Base-by-base conservation (phyloP, 2,113 vertebrate genomes). In the Platysteira castanea region DNA sequence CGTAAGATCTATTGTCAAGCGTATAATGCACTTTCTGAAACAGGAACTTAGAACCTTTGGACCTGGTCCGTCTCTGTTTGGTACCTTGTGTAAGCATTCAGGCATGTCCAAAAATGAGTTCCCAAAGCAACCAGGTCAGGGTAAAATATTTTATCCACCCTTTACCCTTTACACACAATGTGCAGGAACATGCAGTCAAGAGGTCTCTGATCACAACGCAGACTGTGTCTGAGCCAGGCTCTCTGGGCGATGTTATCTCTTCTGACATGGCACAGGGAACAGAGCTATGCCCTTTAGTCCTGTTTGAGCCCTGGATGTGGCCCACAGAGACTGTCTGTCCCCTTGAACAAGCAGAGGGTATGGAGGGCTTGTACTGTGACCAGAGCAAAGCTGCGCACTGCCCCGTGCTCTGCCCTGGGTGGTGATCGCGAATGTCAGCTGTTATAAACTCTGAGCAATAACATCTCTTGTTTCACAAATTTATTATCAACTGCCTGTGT, bases 371-470 rank as follows among this genome's bases (percentile, higher is more conserved):
- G 90, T 68, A 42, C 92, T 75, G 79, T 87, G 92, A 92, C 74
- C 10, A 0, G 39, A 78, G 74, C 52, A 80, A 70, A 87, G 64
- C 69, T 23, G 9, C 33, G 22, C 78, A 56, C 78, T 91, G 88
- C 67, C 92, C 90, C 2, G 13, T 60, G 93, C 84, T 89, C 70
- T 95, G 79, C 68, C 60, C 92, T 90, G 79, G 88, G 90, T 94
- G 95, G 70, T 95, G 85, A 95, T 94, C 84, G 65, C n/a, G 37
- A 92, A 89, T 93, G 94, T 91, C 91, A 95, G 73, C 90, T 63
- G 76, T 47, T 92, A 90, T 90, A 84, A 96, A 94, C 76, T 63
- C 75, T 33, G 46, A 84, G 93, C 39, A 46, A 96, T 94, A 90
- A 93, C 83, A 88, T 69, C 73, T 81, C 83, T 84, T 64, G 37